Conservation (phyloP, 2,888 invertebrate genomes). For the Liopterus haemorrhoidalis region DNA sequence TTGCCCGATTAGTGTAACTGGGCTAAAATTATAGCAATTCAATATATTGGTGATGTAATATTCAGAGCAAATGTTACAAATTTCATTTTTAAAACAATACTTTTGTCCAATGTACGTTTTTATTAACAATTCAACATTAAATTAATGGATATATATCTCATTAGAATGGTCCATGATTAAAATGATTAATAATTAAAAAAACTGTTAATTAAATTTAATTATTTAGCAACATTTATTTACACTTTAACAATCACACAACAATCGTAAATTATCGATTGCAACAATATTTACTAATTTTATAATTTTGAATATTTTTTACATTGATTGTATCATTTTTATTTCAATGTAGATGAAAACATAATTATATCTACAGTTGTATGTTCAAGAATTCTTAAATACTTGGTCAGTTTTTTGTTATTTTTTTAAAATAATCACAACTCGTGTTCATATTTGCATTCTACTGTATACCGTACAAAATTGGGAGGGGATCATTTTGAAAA, state of each 20-base stretch:
- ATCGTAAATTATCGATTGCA: constrained; percentile 10
- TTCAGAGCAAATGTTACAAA: no score
- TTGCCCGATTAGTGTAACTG: no score
- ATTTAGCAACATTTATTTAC: constrained; percentile 39
- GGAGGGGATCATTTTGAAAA: not conserved
- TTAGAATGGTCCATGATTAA: no score
- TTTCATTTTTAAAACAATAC: no score
- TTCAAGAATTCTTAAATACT: constrained; percentile 22
- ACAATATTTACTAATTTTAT: constrained; percentile 14
- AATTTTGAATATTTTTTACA: constrained; percentile 9
- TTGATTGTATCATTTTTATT: constrained; percentile 4
- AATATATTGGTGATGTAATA: no score
- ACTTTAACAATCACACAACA: constrained; percentile 27
- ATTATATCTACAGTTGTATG: constrained; percentile 21
- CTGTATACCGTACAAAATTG: not conserved
- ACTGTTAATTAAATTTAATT: constrained; percentile 30
- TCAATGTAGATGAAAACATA: constrained; percentile 11
- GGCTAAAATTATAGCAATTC: no score
- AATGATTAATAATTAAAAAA: no score
- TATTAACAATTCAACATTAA: no score
- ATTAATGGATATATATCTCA: no score
- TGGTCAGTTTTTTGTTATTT: constrained; percentile 23
- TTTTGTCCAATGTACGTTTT: constrained; percentile 21
- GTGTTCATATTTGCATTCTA: not conserved
- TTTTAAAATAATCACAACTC: constrained; percentile 9